Conservation (phyloP, 2,888 invertebrate genomes). For the Pimpla rufipes region DNA sequence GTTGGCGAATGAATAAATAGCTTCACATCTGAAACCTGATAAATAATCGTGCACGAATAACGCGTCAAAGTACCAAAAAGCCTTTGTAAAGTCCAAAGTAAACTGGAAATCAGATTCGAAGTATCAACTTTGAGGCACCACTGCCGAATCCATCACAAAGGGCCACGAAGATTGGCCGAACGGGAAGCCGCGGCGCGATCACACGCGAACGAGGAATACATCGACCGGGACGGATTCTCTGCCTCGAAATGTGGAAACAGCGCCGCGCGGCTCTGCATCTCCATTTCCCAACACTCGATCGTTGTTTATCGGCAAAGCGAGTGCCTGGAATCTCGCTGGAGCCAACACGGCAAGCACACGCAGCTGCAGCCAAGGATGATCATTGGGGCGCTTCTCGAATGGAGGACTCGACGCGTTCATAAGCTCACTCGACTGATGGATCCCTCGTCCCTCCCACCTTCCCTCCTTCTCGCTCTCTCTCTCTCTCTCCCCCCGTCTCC, state of each 20-base stretch:
- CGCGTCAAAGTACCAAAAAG: no score
- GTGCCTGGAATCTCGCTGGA: background rate
- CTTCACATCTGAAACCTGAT: no score
- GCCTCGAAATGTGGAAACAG: background rate
- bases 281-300: constrained; percentile 22
- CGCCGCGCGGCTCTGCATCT: no score
- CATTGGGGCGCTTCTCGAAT: constrained; percentile 13
- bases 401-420: constrained; percentile 35
- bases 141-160: background rate
- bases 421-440: constrained; percentile 18
- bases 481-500: background rate
- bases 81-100: no score
- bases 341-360: background rate
- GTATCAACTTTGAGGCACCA: no score
- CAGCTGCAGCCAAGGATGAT: background rate
- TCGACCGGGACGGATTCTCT: background rate
- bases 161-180: background rate
- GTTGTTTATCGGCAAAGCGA: constrained; percentile 27
- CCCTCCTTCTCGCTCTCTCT: no score
- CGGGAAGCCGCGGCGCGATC: background rate
- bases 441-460: background rate
- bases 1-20: no score
- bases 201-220: background rate
- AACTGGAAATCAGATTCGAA: no score
- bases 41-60: no score